A percentile compares a stretch with the other conserved stretches of the same genome.
These are phyloP conservation scores for Conus ventricosus DNA, from an alignment of 1,140 invertebrate species.

Conservation along the genomic window DNA sequence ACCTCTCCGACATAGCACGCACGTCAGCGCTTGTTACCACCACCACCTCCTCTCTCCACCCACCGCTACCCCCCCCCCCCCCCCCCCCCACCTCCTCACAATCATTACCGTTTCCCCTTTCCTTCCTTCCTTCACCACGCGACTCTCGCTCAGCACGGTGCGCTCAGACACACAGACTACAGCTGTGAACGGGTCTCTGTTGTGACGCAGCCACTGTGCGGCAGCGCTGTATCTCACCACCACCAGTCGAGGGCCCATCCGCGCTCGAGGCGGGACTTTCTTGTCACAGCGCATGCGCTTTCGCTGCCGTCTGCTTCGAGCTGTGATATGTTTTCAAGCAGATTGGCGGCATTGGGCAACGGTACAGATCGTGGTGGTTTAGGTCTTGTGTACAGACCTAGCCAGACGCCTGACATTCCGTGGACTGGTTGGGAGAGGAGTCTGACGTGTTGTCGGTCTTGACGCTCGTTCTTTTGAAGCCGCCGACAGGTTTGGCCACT, in stretches of 20 bases:
- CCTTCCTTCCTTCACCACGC: slow-evolving; percentile 5
- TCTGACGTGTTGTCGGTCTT: not conserved
- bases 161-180: not conserved
- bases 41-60: not conserved
- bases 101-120: not conserved
- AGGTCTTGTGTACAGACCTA: not conserved
- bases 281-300: slow-evolving; percentile 2
- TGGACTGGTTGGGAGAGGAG: not conserved
- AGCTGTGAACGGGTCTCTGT: slow-evolving; percentile 10
- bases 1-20: slow-evolving; percentile 17
- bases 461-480: not conserved
- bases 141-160: not conserved
- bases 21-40: not conserved
- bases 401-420: not conserved
- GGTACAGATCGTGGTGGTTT: not conserved
- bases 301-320: not conserved
- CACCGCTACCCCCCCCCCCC: not conserved
- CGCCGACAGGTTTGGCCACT: not conserved
- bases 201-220: slow-evolving; percentile 4
- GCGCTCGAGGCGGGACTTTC: slow-evolving; percentile 20
- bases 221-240: not conserved
- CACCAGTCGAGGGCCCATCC: not conserved
- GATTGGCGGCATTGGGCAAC: slow-evolving; percentile 24
- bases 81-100: not conserved
- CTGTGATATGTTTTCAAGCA: slow-evolving; percentile 36